A percentile compares a stretch with the other conserved stretches of the same genome.
Evolutionary conservation across 2,888 invertebrate species (phyloP).

Genomic region (Mimachlamys varia): DNA sequence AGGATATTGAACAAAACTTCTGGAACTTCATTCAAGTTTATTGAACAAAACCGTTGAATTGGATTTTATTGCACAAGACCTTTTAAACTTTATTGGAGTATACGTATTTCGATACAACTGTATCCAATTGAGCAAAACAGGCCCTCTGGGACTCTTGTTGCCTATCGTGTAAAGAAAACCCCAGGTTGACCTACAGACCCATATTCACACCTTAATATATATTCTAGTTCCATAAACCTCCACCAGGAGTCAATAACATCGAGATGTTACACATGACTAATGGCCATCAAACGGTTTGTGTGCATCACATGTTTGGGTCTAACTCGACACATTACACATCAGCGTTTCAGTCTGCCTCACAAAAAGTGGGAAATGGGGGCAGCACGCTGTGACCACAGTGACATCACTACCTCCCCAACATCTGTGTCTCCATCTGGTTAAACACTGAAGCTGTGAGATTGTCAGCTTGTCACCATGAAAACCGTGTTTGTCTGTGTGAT

Average conservation of each 20-base stretch:
- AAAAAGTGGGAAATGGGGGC: constrained; percentile 15
- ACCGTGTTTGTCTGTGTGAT: neutral
- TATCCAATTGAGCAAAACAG: neutral
- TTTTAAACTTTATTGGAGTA: neutral
- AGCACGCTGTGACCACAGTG: neutral
- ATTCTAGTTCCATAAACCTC: neutral
- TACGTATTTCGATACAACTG: neutral
- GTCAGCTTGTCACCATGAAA: neutral
- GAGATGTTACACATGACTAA: neutral
- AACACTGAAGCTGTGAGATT: neutral
- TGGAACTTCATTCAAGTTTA: neutral
- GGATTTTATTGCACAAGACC: neutral
- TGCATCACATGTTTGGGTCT: neutral
- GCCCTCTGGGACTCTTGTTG: no score
- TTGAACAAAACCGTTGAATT: neutral
- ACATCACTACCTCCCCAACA: neutral
- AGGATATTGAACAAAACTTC: neutral
- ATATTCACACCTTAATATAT: neutral
- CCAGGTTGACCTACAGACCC: neutral
- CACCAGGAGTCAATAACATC: neutral
- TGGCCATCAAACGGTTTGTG: neutral
- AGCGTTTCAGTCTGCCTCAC: neutral
- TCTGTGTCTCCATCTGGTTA: neutral
- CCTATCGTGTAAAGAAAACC: neutral
- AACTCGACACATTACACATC: neutral